These are phyloP conservation scores for Megalopta genalis DNA, from an alignment of 1,140 invertebrate genomes.

Conservation along the genomic window DNA sequence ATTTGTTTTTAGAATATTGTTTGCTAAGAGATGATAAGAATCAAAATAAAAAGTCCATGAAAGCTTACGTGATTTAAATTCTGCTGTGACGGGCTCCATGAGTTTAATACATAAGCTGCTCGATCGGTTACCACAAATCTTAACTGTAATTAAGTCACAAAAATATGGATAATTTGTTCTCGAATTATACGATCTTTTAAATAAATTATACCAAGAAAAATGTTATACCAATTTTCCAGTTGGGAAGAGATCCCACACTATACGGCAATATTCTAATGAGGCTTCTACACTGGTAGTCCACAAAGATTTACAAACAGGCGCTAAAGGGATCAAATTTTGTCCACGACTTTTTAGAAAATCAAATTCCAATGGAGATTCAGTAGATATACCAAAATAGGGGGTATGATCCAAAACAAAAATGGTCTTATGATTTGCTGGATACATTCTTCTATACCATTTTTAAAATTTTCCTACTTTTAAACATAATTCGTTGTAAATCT, in stretches of 20 bases:
- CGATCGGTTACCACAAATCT: conserved; percentile 92
- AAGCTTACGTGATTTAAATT: conserved; percentile 88
- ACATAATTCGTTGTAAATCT: not conserved
- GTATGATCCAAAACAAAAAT: conserved; percentile 97
- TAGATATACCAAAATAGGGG: conserved; percentile 92
- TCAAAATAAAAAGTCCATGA: not conserved
- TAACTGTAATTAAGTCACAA: conserved; percentile 82
- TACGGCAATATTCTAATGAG: conserved; percentile 95
- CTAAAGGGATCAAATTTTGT: conserved; percentile 86
- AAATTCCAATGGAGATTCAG: conserved; percentile 92
- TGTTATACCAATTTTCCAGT: conserved; percentile 88
- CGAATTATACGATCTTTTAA: conserved; percentile 7
- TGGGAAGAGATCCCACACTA: conserved; percentile 98
- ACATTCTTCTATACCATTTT: conserved; percentile 72
- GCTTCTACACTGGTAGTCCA: conserved; percentile 98
- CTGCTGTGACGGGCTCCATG: conserved; percentile 89
- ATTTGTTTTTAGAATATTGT: not conserved
- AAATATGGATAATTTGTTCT: conserved; percentile 18
- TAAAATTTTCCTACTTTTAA: not conserved
- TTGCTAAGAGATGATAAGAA: not conserved
- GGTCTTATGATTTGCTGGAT: conserved; percentile 93
- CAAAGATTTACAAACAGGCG: conserved; percentile 92
- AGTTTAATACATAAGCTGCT: conserved; percentile 88
- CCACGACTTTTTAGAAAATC: conserved; percentile 89
- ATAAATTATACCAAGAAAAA: conserved; percentile 24